A percentile compares a stretch with the other conserved stretches of the same genome.
Conservation (phyloP, 2,113 vertebrate species). For the Procavia capensis region DNA sequence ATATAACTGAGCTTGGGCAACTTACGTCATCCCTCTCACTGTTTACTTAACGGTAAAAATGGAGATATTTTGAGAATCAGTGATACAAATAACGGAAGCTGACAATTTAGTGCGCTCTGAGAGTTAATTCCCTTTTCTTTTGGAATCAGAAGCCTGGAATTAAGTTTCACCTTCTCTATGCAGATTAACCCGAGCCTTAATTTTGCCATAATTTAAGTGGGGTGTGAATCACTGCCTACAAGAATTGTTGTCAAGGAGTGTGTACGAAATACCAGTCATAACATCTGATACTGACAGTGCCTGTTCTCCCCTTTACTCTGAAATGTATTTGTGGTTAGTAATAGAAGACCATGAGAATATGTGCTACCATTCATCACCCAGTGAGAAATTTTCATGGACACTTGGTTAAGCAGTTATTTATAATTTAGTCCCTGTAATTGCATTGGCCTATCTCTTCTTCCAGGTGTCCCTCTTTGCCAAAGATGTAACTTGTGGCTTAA, state of each 20-base stretch:
- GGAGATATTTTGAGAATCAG: neutral
- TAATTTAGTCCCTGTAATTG: neutral
- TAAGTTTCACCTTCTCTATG: neutral
- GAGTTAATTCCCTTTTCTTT: conserved; percentile 37
- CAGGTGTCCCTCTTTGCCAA: neutral
- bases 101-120: neutral
- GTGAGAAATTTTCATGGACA: neutral
- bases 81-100: neutral
- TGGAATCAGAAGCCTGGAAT: neutral
- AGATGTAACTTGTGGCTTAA: conserved; percentile 7
- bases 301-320: neutral
- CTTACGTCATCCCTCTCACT: neutral
- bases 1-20: neutral
- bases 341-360: neutral
- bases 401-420: neutral
- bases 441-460: neutral
- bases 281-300: neutral
- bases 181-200: neutral
- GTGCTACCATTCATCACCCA: neutral
- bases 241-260: neutral
- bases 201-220: neutral
- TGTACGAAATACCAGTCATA: neutral
- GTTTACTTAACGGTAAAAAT: neutral
- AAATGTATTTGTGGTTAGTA: neutral
- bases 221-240: neutral